Evolutionary conservation across 2,113 vertebrate genomes (phyloP).

Genomic region (Heloderma charlesbogerti): DNA sequence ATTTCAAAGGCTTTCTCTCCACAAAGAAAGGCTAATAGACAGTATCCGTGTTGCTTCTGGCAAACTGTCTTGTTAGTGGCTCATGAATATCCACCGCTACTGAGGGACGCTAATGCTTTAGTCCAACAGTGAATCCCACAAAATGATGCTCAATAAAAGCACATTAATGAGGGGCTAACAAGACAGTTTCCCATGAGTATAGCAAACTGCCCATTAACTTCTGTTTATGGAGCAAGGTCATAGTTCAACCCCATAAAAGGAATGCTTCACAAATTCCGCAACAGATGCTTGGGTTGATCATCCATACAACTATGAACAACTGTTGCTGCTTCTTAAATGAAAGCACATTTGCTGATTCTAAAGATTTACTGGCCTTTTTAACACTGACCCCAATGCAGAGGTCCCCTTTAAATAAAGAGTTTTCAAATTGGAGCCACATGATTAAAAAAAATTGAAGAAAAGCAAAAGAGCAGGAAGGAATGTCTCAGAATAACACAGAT

Average conservation of each 20-base stretch:
- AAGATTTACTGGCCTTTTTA: background rate
- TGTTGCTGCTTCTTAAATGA: constrained; percentile 28
- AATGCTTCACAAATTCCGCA: background rate
- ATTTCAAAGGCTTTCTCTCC: background rate
- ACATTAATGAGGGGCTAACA: constrained; percentile 27
- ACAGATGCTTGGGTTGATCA: constrained; percentile 18
- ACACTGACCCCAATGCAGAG: background rate
- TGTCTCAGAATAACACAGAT: background rate
- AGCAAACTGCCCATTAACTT: constrained; percentile 13
- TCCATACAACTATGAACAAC: constrained; percentile 31
- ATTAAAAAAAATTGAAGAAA: background rate
- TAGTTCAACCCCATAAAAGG: constrained; percentile 20
- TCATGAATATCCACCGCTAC: background rate
- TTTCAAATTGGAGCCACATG: background rate
- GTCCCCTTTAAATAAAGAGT: background rate
- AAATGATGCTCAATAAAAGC: constrained; percentile 21
- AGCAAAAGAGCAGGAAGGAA: background rate
- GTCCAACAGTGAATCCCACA: background rate
- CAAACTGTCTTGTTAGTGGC: background rate
- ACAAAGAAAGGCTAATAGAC: background rate
- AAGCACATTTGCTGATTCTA: background rate
- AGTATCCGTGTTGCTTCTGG: background rate
- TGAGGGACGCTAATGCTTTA: background rate
- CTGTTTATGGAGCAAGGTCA: constrained; percentile 5
- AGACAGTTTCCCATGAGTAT: constrained; percentile 15